Percentiles rank a stretch among this genome's conserved stretches.
These are phyloP conservation scores for Aphis craccivora DNA, from an alignment of 1,140 invertebrate genomes.

Conservation along the genomic window DNA sequence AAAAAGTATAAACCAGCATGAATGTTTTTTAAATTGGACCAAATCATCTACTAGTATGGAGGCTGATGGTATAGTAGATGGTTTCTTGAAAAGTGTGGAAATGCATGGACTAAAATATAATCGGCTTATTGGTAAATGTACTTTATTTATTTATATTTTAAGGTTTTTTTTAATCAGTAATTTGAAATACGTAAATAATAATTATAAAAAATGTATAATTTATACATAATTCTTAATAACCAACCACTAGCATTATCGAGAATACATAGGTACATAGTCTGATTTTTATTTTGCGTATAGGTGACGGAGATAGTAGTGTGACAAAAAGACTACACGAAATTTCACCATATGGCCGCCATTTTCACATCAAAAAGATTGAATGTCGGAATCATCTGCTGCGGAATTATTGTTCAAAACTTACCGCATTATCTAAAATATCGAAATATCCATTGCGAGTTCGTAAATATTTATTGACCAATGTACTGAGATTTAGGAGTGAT, in stretches of 20 bases:
- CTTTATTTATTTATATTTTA: too few relatives aligned
- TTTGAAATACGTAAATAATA: too few relatives aligned
- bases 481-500: not conserved
- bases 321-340: not conserved
- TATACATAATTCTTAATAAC: too few relatives aligned
- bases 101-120: too few relatives aligned
- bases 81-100: too few relatives aligned
- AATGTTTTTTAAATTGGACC: not conserved
- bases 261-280: not conserved
- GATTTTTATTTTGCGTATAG: not conserved
- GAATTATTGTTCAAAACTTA: not conserved
- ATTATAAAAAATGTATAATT: too few relatives aligned
- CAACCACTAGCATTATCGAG: too few relatives aligned
- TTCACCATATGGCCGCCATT: not conserved
- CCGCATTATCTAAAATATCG: not conserved
- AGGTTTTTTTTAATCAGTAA: too few relatives aligned
- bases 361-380: not conserved
- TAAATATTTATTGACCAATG: not conserved
- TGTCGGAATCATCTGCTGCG: too few relatives aligned
- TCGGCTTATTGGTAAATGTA: too few relatives aligned
- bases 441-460: constrained; percentile 11
- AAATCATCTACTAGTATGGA: not conserved
- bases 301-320: constrained; percentile 14
- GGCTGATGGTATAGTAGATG: too few relatives aligned
- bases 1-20: not conserved